phyloP scores from a whole-genome alignment of 2,113 vertebrate species.

The Rhagologus leucostigma region DNA sequence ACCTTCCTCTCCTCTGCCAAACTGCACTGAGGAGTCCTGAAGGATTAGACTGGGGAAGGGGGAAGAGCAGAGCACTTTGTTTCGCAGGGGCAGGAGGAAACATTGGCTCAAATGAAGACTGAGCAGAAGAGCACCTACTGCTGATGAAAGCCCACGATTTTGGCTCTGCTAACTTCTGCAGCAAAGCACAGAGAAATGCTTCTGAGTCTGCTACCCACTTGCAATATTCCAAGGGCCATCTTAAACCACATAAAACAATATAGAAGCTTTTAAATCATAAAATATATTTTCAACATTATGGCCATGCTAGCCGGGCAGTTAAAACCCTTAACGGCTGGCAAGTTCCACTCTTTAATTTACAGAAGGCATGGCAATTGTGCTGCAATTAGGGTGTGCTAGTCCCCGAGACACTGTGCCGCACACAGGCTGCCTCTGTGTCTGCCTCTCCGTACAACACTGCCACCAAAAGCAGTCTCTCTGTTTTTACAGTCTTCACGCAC shows the following conservation, averaged over 20 bases:
- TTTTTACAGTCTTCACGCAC: background rate
- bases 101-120: background rate
- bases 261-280: background rate
- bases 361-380: background rate
- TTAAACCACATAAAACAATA: background rate
- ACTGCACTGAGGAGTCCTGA: background rate
- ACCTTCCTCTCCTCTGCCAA: background rate
- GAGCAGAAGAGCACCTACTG: background rate
- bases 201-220: background rate
- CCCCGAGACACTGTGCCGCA: accelerated
- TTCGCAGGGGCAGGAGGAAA: background rate
- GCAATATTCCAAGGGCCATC: background rate
- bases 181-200: background rate
- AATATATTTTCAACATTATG: background rate
- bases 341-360: background rate
- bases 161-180: background rate
- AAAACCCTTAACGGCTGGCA: background rate
- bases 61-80: background rate
- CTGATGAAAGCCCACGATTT: background rate
- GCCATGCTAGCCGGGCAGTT: background rate
- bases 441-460: accelerated
- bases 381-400: background rate
- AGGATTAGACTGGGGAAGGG: background rate
- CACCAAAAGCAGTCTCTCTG: background rate
- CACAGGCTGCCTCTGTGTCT: background rate